Evolutionary conservation across 64 coral and sea anemone species (phyloP).

Genomic region (Montipora sp.): DNA sequence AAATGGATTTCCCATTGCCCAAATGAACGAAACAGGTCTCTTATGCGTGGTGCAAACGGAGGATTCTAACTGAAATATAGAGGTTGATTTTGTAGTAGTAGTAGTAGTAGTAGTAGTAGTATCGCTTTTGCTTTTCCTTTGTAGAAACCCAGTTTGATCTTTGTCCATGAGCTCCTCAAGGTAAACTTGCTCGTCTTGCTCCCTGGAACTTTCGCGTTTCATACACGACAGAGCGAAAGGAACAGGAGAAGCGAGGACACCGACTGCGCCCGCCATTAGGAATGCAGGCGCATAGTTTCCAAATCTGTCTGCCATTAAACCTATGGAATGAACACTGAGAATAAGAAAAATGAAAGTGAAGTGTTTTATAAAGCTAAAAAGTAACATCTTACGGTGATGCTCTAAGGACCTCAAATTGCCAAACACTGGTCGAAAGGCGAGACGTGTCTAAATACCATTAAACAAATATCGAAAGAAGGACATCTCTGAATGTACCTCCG

Average conservation of each 20-base stretch:
- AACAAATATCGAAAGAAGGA: too few relatives aligned
- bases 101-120: background rate
- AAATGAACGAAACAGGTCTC: constrained; percentile 31
- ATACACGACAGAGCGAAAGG: constrained; percentile 5
- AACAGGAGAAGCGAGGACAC: background rate
- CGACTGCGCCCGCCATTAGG: background rate
- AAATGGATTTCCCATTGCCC: constrained; percentile 37
- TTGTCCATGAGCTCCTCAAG: constrained; percentile 42
- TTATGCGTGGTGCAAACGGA: background rate
- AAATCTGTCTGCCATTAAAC: constrained; percentile 21
- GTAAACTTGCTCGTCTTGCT: background rate
- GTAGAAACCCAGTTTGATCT: background rate
- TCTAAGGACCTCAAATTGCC: too few relatives aligned
- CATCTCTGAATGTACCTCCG: too few relatives aligned
- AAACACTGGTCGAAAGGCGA: too few relatives aligned
- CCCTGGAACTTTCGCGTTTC: background rate
- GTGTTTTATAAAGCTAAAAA: background rate
- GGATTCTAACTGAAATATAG: background rate
- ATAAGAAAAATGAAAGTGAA: background rate
- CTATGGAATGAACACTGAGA: background rate
- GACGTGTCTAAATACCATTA: too few relatives aligned
- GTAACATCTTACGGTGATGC: background rate
- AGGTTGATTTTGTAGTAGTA: background rate
- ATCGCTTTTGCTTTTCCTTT: background rate
- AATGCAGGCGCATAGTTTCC: background rate